Evolutionary conservation across 2,113 vertebrate species (phyloP), one percentile per base, ranked within the genome.

Genomic region (Sardina pilchardus): DNA sequence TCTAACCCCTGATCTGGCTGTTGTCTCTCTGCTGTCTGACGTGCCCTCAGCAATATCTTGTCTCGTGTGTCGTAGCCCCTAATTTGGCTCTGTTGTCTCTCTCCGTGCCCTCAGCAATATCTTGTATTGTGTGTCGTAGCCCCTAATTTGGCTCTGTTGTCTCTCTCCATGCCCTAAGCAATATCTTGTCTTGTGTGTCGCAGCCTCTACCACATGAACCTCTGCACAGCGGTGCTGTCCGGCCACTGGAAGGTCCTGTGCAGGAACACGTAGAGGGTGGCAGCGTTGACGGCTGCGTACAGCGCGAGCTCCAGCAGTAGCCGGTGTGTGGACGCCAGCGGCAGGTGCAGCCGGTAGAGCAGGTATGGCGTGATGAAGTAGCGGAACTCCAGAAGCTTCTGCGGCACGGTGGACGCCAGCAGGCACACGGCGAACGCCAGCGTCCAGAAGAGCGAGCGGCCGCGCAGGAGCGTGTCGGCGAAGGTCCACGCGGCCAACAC

Each of bases 341-440:
- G 96, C 92, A 97, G 93, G 92, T 99, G 97, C 36, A 99, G 90
- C 26, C 97, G 96, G 88, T 97, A 99, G 89, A 99, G 95, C 90
- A 99, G 89, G 88, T 98, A 99, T 0, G 98, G 98, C 78, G 99
- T 87, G 88, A 99, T 97, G 88, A 99, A 99, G 90, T 99, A 99
- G 89, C 98, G 96, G 82, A 99, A 99, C 92, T 99, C 98, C 81
- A 99, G 90, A n/a, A 99, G 93, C 89, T 97, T 97, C 88, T 99
- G 98, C 83, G 98, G 98, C 84, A 99, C 94, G 0, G 93, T 97
- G 78, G 95, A 94, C 2, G 92, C 91, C 86, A 94, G 44, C 21
- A 99, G 89, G 91, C 98, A 99, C 0, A 88, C 81, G 87, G 95
- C 93, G 93, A 97, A 99, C 39, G 95, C 93, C 88, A 98, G 90